phyloP scores from a whole-genome alignment of 1,140 invertebrate genomes.

The Drosophila kepulauana region DNA sequence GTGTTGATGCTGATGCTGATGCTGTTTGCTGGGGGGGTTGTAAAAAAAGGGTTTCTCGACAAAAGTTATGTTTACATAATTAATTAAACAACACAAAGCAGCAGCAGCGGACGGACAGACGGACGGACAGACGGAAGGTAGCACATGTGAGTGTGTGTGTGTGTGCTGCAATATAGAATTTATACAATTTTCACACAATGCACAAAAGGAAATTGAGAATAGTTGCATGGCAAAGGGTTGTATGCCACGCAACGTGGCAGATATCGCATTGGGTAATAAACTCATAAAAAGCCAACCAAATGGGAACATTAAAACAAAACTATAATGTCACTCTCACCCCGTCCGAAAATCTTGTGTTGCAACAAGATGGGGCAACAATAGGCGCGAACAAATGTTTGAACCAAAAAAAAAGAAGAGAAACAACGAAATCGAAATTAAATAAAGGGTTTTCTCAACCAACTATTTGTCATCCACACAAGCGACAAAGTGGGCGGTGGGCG shows the following conservation, averaged over 20 bases:
- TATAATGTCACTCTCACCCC: constrained; percentile 76
- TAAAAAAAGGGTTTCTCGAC: constrained; percentile 55
- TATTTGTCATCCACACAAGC: constrained; percentile 39
- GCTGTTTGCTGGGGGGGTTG: constrained; percentile 38
- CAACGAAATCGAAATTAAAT: no score
- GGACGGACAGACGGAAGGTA: constrained; percentile 17
- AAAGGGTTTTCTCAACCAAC: constrained; percentile 12
- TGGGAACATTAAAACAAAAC: constrained; percentile 80
- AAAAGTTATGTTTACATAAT: constrained; percentile 84
- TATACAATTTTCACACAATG: constrained; percentile 45
- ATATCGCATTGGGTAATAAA: constrained; percentile 67
- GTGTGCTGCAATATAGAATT: constrained; percentile 42
- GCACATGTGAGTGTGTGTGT: constrained; percentile 7
- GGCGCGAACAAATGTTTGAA: constrained; percentile 39
- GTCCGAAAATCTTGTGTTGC: constrained; percentile 23
- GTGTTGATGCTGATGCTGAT: constrained; percentile 10
- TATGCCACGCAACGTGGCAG: no score
- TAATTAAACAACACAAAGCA: constrained; percentile 80
- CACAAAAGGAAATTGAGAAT: neutral
- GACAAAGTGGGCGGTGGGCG: constrained; percentile 56
- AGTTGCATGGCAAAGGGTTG: constrained; percentile 29
- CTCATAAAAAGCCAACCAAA: constrained; percentile 77
- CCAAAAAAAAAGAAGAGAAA: neutral
- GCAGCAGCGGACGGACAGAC: constrained; percentile 9
- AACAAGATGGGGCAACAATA: constrained; percentile 63